Evolutionary conservation across 2,888 invertebrate genomes (phyloP).

Genomic region (Xylocampa areola): DNA sequence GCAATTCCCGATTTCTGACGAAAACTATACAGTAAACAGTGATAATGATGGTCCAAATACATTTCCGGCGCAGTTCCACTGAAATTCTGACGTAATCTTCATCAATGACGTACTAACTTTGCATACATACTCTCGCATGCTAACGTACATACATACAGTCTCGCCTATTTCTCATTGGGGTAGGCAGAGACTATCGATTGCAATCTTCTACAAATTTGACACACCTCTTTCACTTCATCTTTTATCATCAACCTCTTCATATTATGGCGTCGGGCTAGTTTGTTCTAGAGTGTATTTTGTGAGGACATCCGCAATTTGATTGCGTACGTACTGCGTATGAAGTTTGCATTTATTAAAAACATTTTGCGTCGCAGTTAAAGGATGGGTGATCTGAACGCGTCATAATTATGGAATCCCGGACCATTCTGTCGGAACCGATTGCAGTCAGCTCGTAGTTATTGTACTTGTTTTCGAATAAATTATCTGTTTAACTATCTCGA

Average conservation of each 20-base stretch:
- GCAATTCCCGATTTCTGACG: constrained; percentile 4
- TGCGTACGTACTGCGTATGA: too few relatives aligned
- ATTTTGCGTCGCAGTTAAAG: constrained; percentile 56
- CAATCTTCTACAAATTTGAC: too few relatives aligned
- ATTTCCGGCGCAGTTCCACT: constrained; percentile 23
- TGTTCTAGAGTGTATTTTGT: too few relatives aligned
- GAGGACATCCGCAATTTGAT: too few relatives aligned
- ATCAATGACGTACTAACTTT: background rate
- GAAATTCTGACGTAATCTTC: constrained; percentile 7
- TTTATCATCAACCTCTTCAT: too few relatives aligned
- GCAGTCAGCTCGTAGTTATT: constrained; percentile 44
- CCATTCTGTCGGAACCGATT: constrained; percentile 61
- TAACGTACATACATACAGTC: too few relatives aligned
- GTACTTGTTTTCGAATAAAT: constrained; percentile 44
- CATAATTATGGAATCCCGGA: constrained; percentile 54
- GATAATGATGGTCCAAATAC: constrained; percentile 9
- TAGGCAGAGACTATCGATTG: too few relatives aligned
- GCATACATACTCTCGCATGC: too few relatives aligned
- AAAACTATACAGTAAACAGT: constrained; percentile 3
- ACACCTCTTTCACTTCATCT: too few relatives aligned
- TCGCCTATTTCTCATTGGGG: too few relatives aligned
- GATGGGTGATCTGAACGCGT: constrained; percentile 32
- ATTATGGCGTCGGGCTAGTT: too few relatives aligned
- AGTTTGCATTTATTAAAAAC: constrained; percentile 55
- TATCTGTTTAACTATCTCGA: constrained; percentile 31